phyloP scores from a whole-genome alignment of 2,797 vertebrate species.

The Danio choprae region DNA sequence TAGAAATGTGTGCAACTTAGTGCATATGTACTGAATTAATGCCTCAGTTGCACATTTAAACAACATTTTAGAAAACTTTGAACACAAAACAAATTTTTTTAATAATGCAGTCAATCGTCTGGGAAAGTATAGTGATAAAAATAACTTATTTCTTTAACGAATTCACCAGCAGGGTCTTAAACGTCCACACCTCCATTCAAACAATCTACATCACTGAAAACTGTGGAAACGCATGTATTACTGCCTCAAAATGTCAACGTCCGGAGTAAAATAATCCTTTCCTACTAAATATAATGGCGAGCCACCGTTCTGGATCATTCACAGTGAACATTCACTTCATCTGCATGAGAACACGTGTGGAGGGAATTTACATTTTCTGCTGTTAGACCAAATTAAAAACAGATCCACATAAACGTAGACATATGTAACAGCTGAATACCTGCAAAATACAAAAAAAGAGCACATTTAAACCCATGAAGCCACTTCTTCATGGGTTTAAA shows the following conservation, averaged over 20 bases:
- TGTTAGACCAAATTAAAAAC: constrained; percentile 45
- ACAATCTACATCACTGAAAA: constrained; percentile 5
- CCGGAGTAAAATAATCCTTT: not conserved
- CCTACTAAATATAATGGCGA: constrained; percentile 1
- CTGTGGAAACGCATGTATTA: constrained; percentile 7
- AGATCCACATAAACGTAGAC: constrained; percentile 32
- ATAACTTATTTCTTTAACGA: too few relatives aligned
- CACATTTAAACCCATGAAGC: constrained; percentile 6
- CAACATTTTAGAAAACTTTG: too few relatives aligned
- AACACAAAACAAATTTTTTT: too few relatives aligned
- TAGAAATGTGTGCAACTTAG: too few relatives aligned
- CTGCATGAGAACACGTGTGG: constrained; percentile 37
- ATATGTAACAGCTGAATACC: constrained; percentile 3
- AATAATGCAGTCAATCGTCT: too few relatives aligned
- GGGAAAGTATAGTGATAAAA: too few relatives aligned
- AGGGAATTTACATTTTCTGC: constrained; percentile 41
- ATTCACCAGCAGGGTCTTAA: too few relatives aligned
- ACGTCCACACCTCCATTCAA: constrained; percentile 29
- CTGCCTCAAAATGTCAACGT: not conserved
- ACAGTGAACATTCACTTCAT: constrained; percentile 34
- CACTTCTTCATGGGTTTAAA: too few relatives aligned
- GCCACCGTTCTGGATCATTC: constrained; percentile 49
- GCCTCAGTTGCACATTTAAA: too few relatives aligned
- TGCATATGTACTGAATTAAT: too few relatives aligned
- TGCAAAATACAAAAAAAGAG: not conserved